A percentile compares a stretch with the other conserved stretches of the same genome.
Evolutionary conservation across 2,113 vertebrate genomes (phyloP).

Genomic region (Prietella phreatophila): DNA sequence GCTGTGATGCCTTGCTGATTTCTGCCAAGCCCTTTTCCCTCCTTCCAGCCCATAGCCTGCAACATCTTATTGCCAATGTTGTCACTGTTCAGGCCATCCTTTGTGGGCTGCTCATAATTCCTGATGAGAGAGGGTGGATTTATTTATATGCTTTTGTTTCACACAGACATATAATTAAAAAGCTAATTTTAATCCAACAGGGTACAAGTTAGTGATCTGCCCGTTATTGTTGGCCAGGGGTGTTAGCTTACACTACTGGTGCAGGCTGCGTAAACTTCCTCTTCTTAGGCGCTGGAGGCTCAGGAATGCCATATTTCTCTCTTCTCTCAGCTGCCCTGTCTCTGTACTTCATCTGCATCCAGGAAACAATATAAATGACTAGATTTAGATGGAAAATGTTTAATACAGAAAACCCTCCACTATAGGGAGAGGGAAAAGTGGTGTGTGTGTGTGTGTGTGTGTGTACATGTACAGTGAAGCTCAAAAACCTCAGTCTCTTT

Average conservation of each 20-base stretch:
- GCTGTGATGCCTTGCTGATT: slow-evolving; percentile 97
- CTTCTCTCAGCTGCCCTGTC: slow-evolving; percentile 94
- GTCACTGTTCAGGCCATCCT: slow-evolving; percentile 94
- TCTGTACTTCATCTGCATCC: slow-evolving; percentile 89
- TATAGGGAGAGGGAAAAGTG: background rate
- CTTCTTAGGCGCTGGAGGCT: slow-evolving; percentile 93
- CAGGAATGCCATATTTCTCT: slow-evolving; percentile 96
- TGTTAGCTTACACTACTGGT: slow-evolving; percentile 80
- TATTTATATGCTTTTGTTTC: background rate
- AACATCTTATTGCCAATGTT: slow-evolving; percentile 99
- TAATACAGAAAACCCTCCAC: background rate
- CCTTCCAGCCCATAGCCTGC: slow-evolving; percentile 98
- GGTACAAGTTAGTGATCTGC: background rate
- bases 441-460: background rate
- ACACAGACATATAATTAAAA: background rate
- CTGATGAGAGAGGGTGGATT: slow-evolving; percentile 60
- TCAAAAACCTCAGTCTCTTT: slow-evolving; percentile 88
- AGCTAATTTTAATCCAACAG: background rate
- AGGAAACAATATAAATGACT: background rate
- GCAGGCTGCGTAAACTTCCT: slow-evolving; percentile 87
- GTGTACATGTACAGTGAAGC: background rate
- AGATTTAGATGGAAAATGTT: background rate
- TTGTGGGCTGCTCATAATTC: slow-evolving; percentile 97
- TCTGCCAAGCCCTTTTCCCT: slow-evolving; percentile 92
- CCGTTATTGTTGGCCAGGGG: background rate